Conservation (phyloP, 1,140 invertebrate species). For the Argopecten irradians region DNA sequence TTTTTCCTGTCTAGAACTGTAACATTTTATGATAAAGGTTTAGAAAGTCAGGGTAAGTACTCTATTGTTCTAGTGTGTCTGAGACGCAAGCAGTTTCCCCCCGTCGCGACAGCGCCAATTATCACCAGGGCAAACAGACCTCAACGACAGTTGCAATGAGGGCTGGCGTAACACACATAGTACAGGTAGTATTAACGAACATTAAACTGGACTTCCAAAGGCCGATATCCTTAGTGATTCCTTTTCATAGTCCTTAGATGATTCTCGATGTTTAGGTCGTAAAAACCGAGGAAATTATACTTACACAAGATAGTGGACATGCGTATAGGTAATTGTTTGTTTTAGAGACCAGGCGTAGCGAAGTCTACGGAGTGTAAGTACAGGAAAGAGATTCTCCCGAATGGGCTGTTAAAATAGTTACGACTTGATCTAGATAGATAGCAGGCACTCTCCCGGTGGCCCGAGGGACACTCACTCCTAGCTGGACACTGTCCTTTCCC, state of each 20-base stretch:
- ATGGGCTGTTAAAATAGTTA: conserved; percentile 49
- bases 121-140: neutral
- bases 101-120: conserved; percentile 6
- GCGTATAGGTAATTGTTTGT: conserved; percentile 54
- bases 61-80: conserved; percentile 1
- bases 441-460: neutral
- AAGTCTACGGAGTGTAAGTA: conserved; percentile 39
- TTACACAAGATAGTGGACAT: conserved; percentile 39
- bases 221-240: neutral
- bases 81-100: neutral
- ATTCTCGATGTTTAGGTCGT: neutral
- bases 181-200: neutral
- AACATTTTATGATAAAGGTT: neutral
- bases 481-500: conserved; percentile 13
- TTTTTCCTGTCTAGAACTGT: neutral
- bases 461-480: neutral
- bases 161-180: neutral
- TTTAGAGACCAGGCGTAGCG: conserved; percentile 39
- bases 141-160: neutral
- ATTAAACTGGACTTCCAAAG: neutral
- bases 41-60: neutral
- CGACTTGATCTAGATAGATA: conserved; percentile 41
- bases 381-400: conserved; percentile 44
- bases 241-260: conserved; percentile 22
- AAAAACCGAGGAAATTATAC: conserved; percentile 1